Evolutionary conservation across 2,113 vertebrate species (phyloP), one percentile per base, ranked within the genome.

Genomic region (Leptocoma aspasia): DNA sequence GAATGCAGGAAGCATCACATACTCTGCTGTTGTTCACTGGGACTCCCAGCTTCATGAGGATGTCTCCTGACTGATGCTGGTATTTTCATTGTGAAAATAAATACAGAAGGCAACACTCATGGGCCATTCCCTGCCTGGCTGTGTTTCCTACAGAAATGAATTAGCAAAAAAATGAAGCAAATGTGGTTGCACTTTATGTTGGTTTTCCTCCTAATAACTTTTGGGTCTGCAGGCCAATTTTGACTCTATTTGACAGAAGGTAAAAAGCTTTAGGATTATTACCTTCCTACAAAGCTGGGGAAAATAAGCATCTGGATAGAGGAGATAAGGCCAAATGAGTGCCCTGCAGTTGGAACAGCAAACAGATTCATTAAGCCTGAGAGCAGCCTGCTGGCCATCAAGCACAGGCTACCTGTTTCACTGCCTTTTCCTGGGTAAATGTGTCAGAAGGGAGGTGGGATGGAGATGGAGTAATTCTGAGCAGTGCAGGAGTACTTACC

Each of bases 321-420:
- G 53, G 54, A 92, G 85, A 93, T 92, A 91, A 94, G 71, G 90
- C 90, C 95, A 96, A 95, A 95, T 80, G 75, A 80, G 47, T 80
- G 31, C 54, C 33, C 11, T 2, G 10, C 79, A 90, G 75, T 86
- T 86, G 88, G 82, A 82, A 92, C 86, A 90, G 45, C 45, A 79
- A 88, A 93, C n/a, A 64, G 52, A 71, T 85, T 39, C 44, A 85
- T 91, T 85, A 77, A 77, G 71, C 26, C 82, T 80, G 82, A n/a
- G 31, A 72, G 53, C 66, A 90, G 70, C 59, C 50, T 33, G 49
- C 82, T 93, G 92, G 63, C 70, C 45, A 56, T 53, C 4, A 17
- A 75, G 21, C 42, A 16, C 1, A 1, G 56, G 23, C 54, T 83
- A n/a, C 52, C 7, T 26, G 1, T 33, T 50, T 16, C 56, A 9